Percentiles rank a stretch among this genome's conserved stretches.
Conservation (phyloP, 2,113 vertebrate species). For the Desmodus rotundus region DNA sequence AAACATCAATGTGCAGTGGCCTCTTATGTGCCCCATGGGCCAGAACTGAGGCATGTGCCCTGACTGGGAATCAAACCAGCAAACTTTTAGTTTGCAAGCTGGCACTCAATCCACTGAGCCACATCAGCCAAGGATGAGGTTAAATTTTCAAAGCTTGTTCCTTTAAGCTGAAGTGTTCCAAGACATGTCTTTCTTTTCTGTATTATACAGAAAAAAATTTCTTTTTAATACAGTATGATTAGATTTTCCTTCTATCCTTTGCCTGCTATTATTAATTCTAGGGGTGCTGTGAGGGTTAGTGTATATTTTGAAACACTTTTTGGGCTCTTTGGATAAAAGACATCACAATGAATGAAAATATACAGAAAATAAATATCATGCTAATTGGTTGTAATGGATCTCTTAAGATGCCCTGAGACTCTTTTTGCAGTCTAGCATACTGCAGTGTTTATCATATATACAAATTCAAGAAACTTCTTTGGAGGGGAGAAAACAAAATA, state of each 20-base stretch:
- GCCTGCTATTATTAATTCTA: neutral
- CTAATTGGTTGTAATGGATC: constrained; percentile 19
- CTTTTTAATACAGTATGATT: neutral
- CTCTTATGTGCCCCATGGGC: too few species aligned
- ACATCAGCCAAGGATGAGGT: neutral
- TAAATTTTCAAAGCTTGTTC: constrained; percentile 21
- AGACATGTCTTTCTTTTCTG: neutral
- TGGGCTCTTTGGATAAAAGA: constrained; percentile 35
- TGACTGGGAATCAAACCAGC: too few species aligned
- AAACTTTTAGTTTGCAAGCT: too few species aligned
- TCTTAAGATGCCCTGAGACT: constrained; percentile 26
- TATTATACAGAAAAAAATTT: neutral
- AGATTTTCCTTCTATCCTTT: neutral
- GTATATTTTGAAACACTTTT: constrained; percentile 46
- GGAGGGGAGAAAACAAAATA: constrained; percentile 1
- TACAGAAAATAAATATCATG: constrained; percentile 52
- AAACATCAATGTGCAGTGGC: too few species aligned
- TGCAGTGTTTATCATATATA: constrained; percentile 40
- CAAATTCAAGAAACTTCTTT: constrained; percentile 32
- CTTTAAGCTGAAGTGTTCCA: constrained; percentile 1
- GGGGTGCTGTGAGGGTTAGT: neutral
- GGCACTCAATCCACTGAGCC: too few species aligned
- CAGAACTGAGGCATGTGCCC: too few species aligned
- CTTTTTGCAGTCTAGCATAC: neutral
- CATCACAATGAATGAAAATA: constrained; percentile 43